A percentile compares a stretch with the other conserved stretches of the same genome.
phyloP scores from a whole-genome alignment of 1,140 invertebrate genomes.

The Drosophila kikkawai region DNA sequence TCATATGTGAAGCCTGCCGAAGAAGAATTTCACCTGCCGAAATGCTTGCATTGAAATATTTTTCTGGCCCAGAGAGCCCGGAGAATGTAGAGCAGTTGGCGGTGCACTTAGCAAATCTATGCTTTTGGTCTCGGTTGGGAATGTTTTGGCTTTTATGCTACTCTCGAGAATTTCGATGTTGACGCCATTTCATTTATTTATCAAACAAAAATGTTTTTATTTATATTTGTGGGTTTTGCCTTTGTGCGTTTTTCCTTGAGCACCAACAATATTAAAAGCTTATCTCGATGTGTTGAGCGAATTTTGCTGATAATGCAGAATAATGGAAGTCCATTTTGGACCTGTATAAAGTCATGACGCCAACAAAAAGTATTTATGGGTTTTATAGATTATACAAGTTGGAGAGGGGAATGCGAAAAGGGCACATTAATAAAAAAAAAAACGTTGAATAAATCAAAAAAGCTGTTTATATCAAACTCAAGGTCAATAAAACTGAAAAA shows the following conservation, averaged over 20 bases:
- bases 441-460: not conserved
- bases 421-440: not conserved
- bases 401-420: no score
- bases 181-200: conserved; percentile 19
- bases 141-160: not conserved
- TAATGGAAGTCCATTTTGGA: conserved; percentile 8
- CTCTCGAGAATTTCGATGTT: not conserved
- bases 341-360: conserved; percentile 30
- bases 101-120: not conserved
- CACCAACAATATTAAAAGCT: conserved; percentile 20
- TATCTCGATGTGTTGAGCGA: conserved; percentile 8
- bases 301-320: conserved; percentile 45
- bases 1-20: not conserved
- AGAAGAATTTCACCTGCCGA: conserved; percentile 4
- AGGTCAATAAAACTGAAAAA: not conserved
- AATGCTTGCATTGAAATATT: conserved; percentile 1
- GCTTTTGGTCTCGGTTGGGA: not conserved
- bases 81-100: conserved; percentile 1
- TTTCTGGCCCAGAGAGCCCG: not conserved
- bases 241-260: conserved; percentile 5
- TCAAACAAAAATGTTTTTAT: conserved; percentile 2
- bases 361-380: conserved; percentile 12
- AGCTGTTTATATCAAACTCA: not conserved
- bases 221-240: not conserved
- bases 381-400: not conserved